Percentiles rank a stretch among this genome's conserved stretches.
Conservation (phyloP, 1,140 invertebrate species). For the Theocolax elegans region DNA sequence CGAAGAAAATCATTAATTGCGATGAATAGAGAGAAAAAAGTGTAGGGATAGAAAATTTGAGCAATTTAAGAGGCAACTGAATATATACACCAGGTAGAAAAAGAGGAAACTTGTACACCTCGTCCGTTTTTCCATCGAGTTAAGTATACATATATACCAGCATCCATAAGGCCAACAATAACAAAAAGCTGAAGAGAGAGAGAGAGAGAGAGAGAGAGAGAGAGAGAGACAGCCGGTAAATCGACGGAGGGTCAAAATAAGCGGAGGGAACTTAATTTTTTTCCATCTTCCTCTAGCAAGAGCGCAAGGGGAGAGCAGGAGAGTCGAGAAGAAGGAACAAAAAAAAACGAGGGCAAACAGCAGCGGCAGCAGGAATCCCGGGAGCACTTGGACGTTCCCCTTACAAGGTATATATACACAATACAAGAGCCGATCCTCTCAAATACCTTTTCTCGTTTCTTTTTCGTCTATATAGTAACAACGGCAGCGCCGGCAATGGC, state of each 20-base stretch:
- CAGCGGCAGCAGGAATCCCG: neutral
- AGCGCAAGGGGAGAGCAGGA: too few species aligned
- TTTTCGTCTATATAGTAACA: too few species aligned
- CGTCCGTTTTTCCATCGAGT: neutral
- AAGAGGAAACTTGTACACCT: neutral
- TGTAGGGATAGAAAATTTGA: neutral
- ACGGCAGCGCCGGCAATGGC: too few species aligned
- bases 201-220: neutral
- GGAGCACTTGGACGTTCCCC: conserved; percentile 9
- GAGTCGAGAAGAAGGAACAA: neutral
- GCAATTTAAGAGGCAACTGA: too few species aligned
- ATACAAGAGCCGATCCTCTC: conserved; percentile 1
- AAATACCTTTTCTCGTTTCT: neutral
- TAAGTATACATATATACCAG: neutral
- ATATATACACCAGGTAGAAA: conserved; percentile 7
- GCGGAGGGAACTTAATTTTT: conserved; percentile 29
- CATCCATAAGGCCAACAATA: neutral
- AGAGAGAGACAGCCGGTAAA: neutral
- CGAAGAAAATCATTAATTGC: neutral
- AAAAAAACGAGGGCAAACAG: conserved; percentile 17
- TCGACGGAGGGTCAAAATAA: conserved; percentile 29
- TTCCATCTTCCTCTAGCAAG: neutral
- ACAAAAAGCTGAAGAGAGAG: too few species aligned
- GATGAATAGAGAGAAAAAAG: neutral
- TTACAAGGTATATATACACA: conserved; percentile 1